Percentiles rank a stretch among this genome's conserved stretches.
Conservation (phyloP, 2,888 invertebrate genomes). For the Chloromyia formosa region DNA sequence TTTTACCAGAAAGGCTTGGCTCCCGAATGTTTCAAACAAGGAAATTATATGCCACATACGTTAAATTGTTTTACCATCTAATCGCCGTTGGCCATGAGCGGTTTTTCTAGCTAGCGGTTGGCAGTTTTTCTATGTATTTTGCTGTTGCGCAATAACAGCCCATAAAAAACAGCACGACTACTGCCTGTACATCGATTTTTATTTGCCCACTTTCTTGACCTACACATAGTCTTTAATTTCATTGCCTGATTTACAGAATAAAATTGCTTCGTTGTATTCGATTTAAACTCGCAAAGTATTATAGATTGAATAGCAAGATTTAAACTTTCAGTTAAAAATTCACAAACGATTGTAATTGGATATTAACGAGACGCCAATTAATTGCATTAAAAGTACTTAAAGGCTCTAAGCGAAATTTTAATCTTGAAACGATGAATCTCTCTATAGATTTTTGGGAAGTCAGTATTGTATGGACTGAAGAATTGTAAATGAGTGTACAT, state of each 20-base stretch:
- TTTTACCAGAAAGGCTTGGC: no score
- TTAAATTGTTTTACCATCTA: no score
- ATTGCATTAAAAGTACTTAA: slow-evolving; percentile 37
- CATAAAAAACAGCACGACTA: no score
- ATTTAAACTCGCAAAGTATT: slow-evolving; percentile 11
- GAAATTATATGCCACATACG: no score
- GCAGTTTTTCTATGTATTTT: no score
- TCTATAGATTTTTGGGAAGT: neutral
- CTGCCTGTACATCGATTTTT: no score
- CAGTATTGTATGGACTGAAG: no score
- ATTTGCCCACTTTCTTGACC: slow-evolving; percentile 20
- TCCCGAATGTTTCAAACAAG: no score
- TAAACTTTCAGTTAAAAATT: slow-evolving; percentile 39
- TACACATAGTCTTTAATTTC: neutral
- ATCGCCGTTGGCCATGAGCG: no score
- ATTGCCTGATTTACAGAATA: slow-evolving; percentile 1
- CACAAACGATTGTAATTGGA: slow-evolving; percentile 39
- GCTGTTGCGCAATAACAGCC: no score
- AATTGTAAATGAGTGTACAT: no score
- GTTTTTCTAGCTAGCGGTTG: no score
- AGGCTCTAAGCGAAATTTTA: slow-evolving; percentile 35
- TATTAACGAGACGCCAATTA: slow-evolving; percentile 37
- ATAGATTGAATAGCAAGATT: slow-evolving; percentile 40
- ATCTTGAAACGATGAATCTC: slow-evolving; percentile 35
- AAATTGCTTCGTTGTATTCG: slow-evolving; percentile 3